A percentile compares a stretch with the other conserved stretches of the same genome.
Conservation (phyloP, 2,113 vertebrate genomes). For the Dicerorhinus sumatrensis region DNA sequence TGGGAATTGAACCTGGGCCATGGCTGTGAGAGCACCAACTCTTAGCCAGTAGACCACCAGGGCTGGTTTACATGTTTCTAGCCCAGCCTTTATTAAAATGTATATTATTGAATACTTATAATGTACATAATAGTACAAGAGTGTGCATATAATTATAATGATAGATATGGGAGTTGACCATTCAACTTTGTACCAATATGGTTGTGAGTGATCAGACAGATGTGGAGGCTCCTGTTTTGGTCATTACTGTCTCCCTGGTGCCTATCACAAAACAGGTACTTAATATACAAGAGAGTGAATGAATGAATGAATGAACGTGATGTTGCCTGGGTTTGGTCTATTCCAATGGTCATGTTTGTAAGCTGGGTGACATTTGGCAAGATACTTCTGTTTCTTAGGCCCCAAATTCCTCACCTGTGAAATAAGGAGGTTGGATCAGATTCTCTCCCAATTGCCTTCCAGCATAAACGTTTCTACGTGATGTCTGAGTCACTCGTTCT, state of each 20-base stretch:
- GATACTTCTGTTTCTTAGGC: background rate
- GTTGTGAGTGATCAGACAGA: background rate
- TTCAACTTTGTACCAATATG: background rate
- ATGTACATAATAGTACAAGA: background rate
- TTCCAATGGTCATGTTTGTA: background rate
- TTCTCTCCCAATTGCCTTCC: background rate
- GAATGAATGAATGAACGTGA: too few relatives aligned
- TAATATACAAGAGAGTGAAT: background rate
- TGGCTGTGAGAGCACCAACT: too few relatives aligned
- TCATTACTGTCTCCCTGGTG: background rate
- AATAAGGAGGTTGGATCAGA: background rate
- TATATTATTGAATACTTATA: background rate
- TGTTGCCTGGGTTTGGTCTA: background rate
- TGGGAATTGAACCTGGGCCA: too few relatives aligned
- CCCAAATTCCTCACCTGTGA: background rate
- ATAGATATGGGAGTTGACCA: background rate
- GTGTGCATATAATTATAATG: background rate
- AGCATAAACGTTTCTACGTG: background rate
- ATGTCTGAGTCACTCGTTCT: background rate
- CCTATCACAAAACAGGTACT: background rate
- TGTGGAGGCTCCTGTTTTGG: background rate
- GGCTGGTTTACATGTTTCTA: background rate
- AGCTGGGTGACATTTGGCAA: background rate
- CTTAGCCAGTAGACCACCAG: too few relatives aligned
- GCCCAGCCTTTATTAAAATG: background rate